Conservation (phyloP, 2,797 vertebrate genomes). For the Somateria mollissima region DNA sequence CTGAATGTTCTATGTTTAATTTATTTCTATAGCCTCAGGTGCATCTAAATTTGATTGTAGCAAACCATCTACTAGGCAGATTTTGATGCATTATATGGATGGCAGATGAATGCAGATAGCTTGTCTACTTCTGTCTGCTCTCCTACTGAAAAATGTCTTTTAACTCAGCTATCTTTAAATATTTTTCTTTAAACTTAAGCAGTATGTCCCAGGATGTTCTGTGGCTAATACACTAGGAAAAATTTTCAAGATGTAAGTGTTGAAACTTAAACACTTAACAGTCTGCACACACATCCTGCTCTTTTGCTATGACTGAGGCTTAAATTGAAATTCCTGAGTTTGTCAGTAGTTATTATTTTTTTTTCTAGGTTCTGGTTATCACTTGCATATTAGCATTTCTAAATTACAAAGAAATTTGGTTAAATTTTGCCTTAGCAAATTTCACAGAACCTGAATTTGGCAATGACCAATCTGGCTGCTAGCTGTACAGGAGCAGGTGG, state of each 20-base stretch:
- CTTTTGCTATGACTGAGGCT: neutral
- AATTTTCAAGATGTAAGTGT: neutral
- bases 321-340: neutral
- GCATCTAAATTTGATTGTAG: neutral
- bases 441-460: neutral
- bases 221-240: neutral
- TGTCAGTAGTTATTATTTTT: neutral
- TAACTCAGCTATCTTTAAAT: neutral
- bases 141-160: neutral
- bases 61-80: neutral
- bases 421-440: neutral
- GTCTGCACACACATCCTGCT: neutral
- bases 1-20: neutral
- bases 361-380: neutral
- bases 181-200: neutral
- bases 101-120: neutral
- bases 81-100: neutral
- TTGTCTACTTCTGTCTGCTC: neutral
- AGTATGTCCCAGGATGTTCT: neutral
- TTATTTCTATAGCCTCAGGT: neutral
- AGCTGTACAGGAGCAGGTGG: neutral
- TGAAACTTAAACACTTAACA: neutral
- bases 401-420: neutral
- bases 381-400: neutral
- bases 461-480: neutral